Evolutionary conservation across 2,888 invertebrate genomes (phyloP).

Genomic region (Pardosa pseudoannulata): DNA sequence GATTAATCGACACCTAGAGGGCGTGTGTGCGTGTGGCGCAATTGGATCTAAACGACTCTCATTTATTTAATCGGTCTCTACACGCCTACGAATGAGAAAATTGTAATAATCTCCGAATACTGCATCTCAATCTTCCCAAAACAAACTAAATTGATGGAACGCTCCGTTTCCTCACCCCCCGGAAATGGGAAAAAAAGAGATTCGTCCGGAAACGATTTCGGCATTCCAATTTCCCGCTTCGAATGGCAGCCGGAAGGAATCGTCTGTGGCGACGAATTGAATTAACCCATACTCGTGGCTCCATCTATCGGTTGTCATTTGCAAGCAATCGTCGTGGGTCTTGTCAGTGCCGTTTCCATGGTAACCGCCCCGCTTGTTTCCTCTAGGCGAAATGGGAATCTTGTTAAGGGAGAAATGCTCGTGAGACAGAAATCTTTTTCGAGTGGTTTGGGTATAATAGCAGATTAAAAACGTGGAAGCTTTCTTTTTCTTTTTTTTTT

Average conservation of each 20-base stretch:
- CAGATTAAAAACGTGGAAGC: slow-evolving; percentile 1
- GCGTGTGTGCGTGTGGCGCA: too few relatives aligned
- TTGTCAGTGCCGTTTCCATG: slow-evolving; percentile 47
- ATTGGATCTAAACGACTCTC: background rate
- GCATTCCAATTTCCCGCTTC: slow-evolving; percentile 71
- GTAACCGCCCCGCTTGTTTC: slow-evolving; percentile 35
- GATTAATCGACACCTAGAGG: background rate
- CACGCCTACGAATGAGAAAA: background rate
- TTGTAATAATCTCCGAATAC: background rate
- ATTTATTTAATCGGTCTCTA: background rate
- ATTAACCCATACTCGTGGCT: slow-evolving; percentile 57
- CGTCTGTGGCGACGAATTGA: slow-evolving; percentile 56
- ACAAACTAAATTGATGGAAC: slow-evolving; percentile 33
- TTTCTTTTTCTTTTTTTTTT: too few relatives aligned
- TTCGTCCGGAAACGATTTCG: slow-evolving; percentile 67
- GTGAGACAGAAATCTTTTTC: slow-evolving; percentile 1
- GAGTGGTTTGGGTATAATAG: background rate
- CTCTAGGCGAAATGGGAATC: slow-evolving; percentile 24
- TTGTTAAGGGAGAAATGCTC: slow-evolving; percentile 31
- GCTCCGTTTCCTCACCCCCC: slow-evolving; percentile 26
- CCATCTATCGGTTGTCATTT: slow-evolving; percentile 50
- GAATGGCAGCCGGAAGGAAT: slow-evolving; percentile 51
- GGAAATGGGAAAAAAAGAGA: slow-evolving; percentile 67
- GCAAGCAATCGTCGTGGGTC: slow-evolving; percentile 29
- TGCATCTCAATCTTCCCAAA: background rate